Base-by-base conservation (phyloP, 2,113 vertebrate species). In the Saccopteryx leptura region DNA sequence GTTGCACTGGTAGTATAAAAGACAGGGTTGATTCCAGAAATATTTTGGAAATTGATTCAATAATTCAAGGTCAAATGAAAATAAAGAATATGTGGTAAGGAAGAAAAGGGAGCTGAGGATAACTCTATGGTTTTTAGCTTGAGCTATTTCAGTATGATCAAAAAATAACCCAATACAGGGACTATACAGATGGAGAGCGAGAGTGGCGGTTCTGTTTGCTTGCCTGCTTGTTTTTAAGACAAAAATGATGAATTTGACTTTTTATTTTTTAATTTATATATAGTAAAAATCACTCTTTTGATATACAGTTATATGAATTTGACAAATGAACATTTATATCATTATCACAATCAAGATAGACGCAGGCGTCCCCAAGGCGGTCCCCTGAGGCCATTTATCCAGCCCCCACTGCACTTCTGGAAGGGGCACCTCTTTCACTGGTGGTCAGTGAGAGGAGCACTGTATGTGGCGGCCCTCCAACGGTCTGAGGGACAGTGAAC, bases 181-280 rank as follows among this genome's bases (percentile, higher is more conserved):
- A 84, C 39, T 39, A 83, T 31, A 92, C 4, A 65, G 19, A 58
- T n/a, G 7, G 18, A 75, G 17, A 52, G 75, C 5, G 63, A 82
- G 17, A 13, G 1, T 8, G 28, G 15, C n/a, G 18, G n/a, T 56
- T 66, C 50, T 71, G 63, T 69, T 58, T 85, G 46, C 33, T 58
- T 72, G 15, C 33, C 19, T 48, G 4, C 54, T 46, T 90, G 23
- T 90, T 93, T 95, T 66, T 75, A 52, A 93, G 26, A 86, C 23
- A 46, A 78, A 23, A 83, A 93, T 54, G 74, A 86, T 50, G n/a
- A 89, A 88, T 65, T 92, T 19, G 18, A 9, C 33, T 71, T 86
- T 96, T 89, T 83, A n/a, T 65, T 33, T 90, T 72, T 52, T 46
- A 63, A 92, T 24, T 94, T 74, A 87, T 3, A 80, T 33, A 63